Evolutionary conservation across 2,797 vertebrate species (phyloP).

Genomic region (Podarcis lilfordi): DNA sequence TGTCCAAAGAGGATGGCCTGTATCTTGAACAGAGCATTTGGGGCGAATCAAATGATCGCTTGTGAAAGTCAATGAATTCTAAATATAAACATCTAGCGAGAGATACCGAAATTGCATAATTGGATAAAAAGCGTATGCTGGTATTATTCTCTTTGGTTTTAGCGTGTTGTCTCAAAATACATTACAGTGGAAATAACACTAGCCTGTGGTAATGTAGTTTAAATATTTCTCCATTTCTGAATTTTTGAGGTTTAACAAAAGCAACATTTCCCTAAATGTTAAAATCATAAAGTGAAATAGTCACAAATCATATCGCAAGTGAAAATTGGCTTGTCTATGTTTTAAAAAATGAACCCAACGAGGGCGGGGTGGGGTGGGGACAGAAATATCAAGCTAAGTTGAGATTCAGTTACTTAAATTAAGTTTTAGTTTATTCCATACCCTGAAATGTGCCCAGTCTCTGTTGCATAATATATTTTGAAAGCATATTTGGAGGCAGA

Average conservation of each 20-base stretch:
- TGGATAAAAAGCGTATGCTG: slow-evolving; percentile 80
- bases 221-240: slow-evolving; percentile 75
- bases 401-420: slow-evolving; percentile 32
- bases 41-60: slow-evolving; percentile 2
- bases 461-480: slow-evolving; percentile 23
- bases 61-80: slow-evolving; percentile 63
- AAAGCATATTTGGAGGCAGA: not conserved
- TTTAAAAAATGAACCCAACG: slow-evolving; percentile 8
- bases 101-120: slow-evolving; percentile 77
- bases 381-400: slow-evolving; percentile 15
- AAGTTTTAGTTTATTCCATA: slow-evolving; percentile 38
- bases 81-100: slow-evolving; percentile 49
- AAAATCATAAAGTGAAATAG: not conserved
- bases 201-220: slow-evolving; percentile 62
- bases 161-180: slow-evolving; percentile 80
- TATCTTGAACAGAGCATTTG: not conserved
- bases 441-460: slow-evolving; percentile 57
- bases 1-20: not conserved
- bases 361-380: not conserved
- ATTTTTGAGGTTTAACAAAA: slow-evolving; percentile 71
- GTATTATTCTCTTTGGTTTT: slow-evolving; percentile 86
- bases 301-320: slow-evolving; percentile 23
- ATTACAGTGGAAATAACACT: slow-evolving; percentile 67
- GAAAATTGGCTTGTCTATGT: slow-evolving; percentile 39
- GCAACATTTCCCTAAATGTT: not conserved